Evolutionary conservation across 2,888 invertebrate genomes (phyloP), one percentile per base, ranked within the genome.

Genomic region (Athalia cordata): DNA sequence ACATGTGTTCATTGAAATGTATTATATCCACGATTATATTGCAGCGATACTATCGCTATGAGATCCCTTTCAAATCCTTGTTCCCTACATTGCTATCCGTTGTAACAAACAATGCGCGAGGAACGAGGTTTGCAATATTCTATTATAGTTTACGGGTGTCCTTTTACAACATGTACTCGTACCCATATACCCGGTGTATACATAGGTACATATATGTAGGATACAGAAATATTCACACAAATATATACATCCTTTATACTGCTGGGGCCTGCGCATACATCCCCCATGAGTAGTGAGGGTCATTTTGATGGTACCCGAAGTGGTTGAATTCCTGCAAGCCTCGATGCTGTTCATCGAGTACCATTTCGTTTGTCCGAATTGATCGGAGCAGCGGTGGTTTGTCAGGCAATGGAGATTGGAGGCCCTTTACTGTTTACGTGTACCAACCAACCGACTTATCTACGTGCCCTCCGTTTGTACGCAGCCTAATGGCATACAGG

Each of bases 361-460:
- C 70, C 70, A 72, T 72, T 59, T 72, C 70, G 57, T 47, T 50
- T 45, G 59, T 59, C 45, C 13, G 70, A 72, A 72, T 72, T 72
- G 70, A 59, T 50, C 45, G 7, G 59, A 72, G 57, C 66, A 6
- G 45, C 29, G 29, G 29, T 2, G 29, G 29, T 72, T 5, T 45
- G 64, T 45, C 57, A 59, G 43, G 70, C 50, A 11, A 29, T n/a
- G 43, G 47, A 52, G 52, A 49, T 29, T 50, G 68, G n/a, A 68
- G 68, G 43, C 29, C 68, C 68, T 68, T 68, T 68, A 52, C 68
- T 29, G 57, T 45, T 45, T 57, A 72, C 13, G 59, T 47, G 49
- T 43, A 43, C 64, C 3, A 8, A 43, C 64, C 8, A 5, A 59
- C n/a, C 13, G 47, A 49, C 49, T 50, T 13, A 6, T 9, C n/a